These are phyloP conservation scores for Coptodon rendalli DNA, from an alignment of 2,113 vertebrate genomes.

Conservation along the genomic window DNA sequence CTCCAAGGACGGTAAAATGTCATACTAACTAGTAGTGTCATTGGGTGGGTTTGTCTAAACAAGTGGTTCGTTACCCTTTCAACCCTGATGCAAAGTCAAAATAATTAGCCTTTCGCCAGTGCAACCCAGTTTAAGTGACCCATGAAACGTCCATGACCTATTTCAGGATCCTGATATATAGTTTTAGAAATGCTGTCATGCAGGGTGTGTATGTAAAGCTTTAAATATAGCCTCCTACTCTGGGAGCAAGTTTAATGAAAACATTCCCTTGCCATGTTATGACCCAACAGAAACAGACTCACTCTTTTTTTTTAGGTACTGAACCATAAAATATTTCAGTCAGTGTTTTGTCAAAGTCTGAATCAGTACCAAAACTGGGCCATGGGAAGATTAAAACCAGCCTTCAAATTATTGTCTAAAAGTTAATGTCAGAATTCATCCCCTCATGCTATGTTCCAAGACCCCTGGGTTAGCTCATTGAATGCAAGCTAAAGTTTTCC, in stretches of 20 bases:
- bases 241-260: constrained; percentile 51
- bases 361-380: constrained; percentile 15
- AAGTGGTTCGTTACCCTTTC: not conserved
- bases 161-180: constrained; percentile 8
- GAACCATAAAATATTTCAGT: not conserved
- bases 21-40: constrained; percentile 15
- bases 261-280: constrained; percentile 33
- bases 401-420: constrained; percentile 14
- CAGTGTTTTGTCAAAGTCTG: constrained; percentile 31
- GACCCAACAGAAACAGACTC: constrained; percentile 44
- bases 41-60: not conserved
- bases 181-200: constrained; percentile 18
- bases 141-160: constrained; percentile 3
- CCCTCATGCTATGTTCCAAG: not conserved
- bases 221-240: constrained; percentile 37
- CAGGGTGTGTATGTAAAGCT: constrained; percentile 3
- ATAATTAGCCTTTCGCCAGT: constrained; percentile 19
- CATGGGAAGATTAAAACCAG: constrained; percentile 43
- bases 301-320: constrained; percentile 7
- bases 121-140: constrained; percentile 23
- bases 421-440: constrained; percentile 18
- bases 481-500: constrained; percentile 21
- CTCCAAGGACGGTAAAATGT: constrained; percentile 23
- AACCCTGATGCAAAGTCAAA: not conserved
- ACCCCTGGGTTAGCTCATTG: not conserved